Evolutionary conservation across 2,888 invertebrate species (phyloP), one percentile per base, ranked within the genome.

Genomic region (Plebejus anna): DNA sequence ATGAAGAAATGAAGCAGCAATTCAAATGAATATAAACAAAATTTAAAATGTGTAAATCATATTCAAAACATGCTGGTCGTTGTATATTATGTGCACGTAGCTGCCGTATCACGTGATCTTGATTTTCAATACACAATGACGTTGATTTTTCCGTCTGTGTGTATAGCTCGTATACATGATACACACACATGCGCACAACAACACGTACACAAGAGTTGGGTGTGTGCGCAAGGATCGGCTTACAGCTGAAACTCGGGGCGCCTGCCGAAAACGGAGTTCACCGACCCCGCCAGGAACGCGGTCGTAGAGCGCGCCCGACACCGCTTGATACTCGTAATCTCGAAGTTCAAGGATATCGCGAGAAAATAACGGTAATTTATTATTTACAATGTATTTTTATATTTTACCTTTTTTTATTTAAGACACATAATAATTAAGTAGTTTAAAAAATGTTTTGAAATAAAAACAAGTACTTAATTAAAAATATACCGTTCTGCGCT

Each of bases 221-320:
- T 81, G 89, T 88, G 86, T 89, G 90, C 81, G 87, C 85, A 85
- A 90, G 92, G 92, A 91, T 92, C 91, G 87, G 88, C 85, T 93
- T 92, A 92, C 93, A 93, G 92, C 93, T 94, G 93, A 93, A 93
- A 93, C 91, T 87, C 86, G 85, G 91, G 88, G 89, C 90, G 91
- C 91, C 90, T 92, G 92, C 93, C 94, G 93, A 94, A 94, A 94
- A 92, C 86, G 85, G 86, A 89, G 93, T 91, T 90, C 92, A 85
- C 84, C 87, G 92, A 93, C 91, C 93, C 89, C 88, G 87, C 86
- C 89, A 90, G 89, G 89, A 91, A 87, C 88, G 83, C 85, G 90
- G 88, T 88, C 88, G 85, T 90, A 83, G 78, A 91, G 85, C 80
- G 84, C 84, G 86, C 82, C 70, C 80, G 55, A 82, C 71, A 55